A percentile compares a stretch with the other conserved stretches of the same genome.
Evolutionary conservation across 2,888 invertebrate species (phyloP).

Genomic region (Noctua janthe): DNA sequence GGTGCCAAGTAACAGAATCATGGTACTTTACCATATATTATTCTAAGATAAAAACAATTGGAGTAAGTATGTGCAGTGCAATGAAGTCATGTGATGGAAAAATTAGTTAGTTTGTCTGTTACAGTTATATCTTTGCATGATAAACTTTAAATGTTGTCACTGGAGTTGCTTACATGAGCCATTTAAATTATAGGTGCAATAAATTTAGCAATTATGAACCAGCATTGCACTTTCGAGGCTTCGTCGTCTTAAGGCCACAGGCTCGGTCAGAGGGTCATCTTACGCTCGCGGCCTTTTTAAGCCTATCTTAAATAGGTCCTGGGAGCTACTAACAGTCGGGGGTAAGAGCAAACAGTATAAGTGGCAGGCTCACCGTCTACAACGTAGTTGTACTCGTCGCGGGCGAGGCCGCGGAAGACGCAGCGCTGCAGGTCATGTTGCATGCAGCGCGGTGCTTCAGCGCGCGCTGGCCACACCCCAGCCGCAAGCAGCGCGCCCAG

Average conservation of each 20-base stretch:
- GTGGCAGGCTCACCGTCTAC: slow-evolving; percentile 50
- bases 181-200: not conserved
- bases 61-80: not conserved
- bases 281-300: not conserved
- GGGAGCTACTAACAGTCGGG: not conserved
- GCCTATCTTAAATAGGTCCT: not conserved
- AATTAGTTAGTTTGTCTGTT: not conserved
- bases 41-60: not conserved
- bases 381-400: slow-evolving; percentile 38
- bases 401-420: not conserved
- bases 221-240: not conserved
- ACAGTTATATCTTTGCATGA: not conserved
- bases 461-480: not conserved
- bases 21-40: not conserved
- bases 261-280: not conserved
- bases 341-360: not conserved
- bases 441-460: slow-evolving; percentile 25
- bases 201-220: not conserved
- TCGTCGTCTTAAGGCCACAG: not conserved
- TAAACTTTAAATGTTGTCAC: not conserved
- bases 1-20: not conserved
- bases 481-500: slow-evolving; percentile 12
- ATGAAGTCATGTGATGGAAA: not conserved
- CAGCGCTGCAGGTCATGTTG: slow-evolving; percentile 23
- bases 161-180: not conserved